phyloP scores from a whole-genome alignment of 2,113 vertebrate genomes.

The Onychostoma macrolepis region DNA sequence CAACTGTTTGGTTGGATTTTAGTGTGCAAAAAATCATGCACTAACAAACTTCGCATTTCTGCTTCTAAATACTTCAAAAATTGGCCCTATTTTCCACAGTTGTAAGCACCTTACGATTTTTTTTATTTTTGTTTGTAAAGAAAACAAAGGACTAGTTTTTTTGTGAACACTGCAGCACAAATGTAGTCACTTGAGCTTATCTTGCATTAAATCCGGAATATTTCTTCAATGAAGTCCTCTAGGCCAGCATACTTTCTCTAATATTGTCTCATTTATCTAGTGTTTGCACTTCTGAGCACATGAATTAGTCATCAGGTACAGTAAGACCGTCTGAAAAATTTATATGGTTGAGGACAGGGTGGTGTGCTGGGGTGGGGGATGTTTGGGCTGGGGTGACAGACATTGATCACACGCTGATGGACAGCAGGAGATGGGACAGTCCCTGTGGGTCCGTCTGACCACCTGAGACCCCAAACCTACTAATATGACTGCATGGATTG shows the following conservation, averaged over 20 bases:
- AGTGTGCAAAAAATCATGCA: background rate
- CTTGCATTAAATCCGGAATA: background rate
- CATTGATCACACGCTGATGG: constrained; percentile 42
- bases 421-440: constrained; percentile 60
- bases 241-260: background rate
- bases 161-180: background rate
- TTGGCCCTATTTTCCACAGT: no score
- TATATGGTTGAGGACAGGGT: background rate
- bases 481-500: constrained; percentile 11
- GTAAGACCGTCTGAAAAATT: background rate
- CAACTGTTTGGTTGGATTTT: background rate
- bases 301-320: background rate
- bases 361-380: background rate
- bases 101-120: no score
- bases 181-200: background rate
- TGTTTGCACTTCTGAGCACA: background rate
- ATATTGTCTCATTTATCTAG: background rate
- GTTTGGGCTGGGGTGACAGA: background rate
- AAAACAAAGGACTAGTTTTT: background rate
- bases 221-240: background rate
- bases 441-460: constrained; percentile 50
- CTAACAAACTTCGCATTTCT: background rate
- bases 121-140: background rate
- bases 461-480: constrained; percentile 63
- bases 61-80: background rate